phyloP scores from a whole-genome alignment of 92 coral and sea anemone species.

The Desmophyllum pertusum region DNA sequence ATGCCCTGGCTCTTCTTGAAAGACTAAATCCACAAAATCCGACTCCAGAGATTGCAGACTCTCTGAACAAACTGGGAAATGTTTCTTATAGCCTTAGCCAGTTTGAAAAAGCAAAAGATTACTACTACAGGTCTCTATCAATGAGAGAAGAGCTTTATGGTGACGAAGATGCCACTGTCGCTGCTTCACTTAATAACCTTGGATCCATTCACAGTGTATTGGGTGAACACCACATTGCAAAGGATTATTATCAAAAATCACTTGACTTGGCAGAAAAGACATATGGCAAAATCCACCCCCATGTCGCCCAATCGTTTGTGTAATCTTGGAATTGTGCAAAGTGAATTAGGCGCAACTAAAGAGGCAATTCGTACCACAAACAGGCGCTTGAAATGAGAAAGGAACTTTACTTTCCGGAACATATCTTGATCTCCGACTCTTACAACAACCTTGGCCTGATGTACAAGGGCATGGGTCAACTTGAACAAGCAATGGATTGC shows the following conservation, averaged over 20 bases:
- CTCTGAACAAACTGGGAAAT: constrained; percentile 25
- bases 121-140: background rate
- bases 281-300: background rate
- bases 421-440: constrained; percentile 30
- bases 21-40: background rate
- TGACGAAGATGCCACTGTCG: background rate
- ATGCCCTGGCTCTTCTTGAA: background rate
- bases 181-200: constrained; percentile 13
- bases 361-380: background rate
- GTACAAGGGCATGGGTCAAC: constrained; percentile 18
- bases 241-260: constrained; percentile 11
- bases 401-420: constrained; percentile 11
- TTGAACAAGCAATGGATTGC: constrained; percentile 33
- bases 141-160: constrained; percentile 16
- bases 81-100: background rate
- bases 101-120: constrained; percentile 7
- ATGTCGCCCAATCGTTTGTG: constrained; percentile 4
- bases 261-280: background rate
- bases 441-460: constrained; percentile 31
- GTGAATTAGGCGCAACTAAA: constrained; percentile 1
- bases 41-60: constrained; percentile 8
- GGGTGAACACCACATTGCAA: constrained; percentile 13
- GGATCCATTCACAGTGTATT: constrained; percentile 1
- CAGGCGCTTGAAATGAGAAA: constrained; percentile 25
- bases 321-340: constrained; percentile 10